Conservation (phyloP, 2,888 invertebrate genomes). For the Allolobophora icterica region DNA sequence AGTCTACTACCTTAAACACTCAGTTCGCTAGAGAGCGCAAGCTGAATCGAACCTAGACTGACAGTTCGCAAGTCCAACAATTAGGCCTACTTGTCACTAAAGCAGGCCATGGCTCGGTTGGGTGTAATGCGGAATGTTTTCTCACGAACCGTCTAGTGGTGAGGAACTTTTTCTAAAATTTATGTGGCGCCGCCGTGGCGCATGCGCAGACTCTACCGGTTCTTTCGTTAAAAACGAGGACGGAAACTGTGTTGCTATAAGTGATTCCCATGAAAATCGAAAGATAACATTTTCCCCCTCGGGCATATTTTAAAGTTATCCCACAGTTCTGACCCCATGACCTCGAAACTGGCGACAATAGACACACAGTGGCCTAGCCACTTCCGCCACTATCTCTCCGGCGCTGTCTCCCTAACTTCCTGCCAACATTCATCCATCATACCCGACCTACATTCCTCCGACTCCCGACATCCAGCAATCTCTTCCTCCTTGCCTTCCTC, state of each 20-base stretch:
- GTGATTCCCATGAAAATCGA: neutral
- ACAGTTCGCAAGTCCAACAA: neutral
- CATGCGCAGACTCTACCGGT: neutral
- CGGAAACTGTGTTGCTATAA: neutral
- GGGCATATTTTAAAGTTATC: neutral
- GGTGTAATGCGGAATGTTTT: neutral
- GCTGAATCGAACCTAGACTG: neutral
- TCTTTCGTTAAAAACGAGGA: neutral
- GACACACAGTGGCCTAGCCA: neutral
- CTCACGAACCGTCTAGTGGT: too few relatives aligned
- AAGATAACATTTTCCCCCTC: neutral
- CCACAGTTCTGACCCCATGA: neutral
- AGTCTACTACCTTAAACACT: neutral
- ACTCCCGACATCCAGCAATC: neutral
- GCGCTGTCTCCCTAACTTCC: neutral
- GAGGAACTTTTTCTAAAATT: neutral
- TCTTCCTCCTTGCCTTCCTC: neutral
- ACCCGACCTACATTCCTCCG: neutral
- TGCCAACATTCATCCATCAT: neutral
- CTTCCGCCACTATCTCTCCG: neutral
- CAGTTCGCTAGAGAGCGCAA: neutral
- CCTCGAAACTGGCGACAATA: neutral
- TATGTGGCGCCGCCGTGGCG: neutral
- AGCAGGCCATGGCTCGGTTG: too few relatives aligned
- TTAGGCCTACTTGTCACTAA: neutral